Evolutionary conservation across 2,797 vertebrate genomes (phyloP), one percentile per base, ranked within the genome.

Genomic region (Macropodus opercularis): DNA sequence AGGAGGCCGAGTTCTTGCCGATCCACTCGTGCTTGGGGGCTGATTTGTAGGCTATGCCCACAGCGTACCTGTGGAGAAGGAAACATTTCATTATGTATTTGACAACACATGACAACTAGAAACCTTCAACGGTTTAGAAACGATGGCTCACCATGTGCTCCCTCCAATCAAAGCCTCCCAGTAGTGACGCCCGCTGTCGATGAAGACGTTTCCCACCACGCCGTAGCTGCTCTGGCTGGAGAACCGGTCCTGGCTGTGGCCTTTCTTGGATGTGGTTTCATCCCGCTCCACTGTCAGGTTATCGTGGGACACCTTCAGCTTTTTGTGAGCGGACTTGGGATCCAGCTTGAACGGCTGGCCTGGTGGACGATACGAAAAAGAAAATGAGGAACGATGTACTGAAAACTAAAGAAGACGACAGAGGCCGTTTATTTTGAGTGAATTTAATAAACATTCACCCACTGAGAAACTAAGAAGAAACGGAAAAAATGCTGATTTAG

Each of bases 311-410:
- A 99, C 93, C 85, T 98, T 99, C 51, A 99, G 77, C 89, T 99
- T 99, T 84, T 95, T 94, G 64, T 99, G 98, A 48, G 98, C 97
- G 26, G 98, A 95, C 87, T 98, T 98, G 60, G 98, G 95, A 83
- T 99, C 98, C 81, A 99, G 89, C 82, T 98, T 99, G 87, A 99
- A 99, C 0, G 97, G 98, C 23, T 99, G 98, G 86, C 98, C 98
- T 54, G 22, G 1, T 17, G 6, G 44, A 38, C 3, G 19, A 40
- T 17, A 15, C 13, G 8, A 5, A 27, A 18, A 3, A 11, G 12
- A 15, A 3, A 50, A 41, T 52, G 5, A 5, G 19, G 49, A 63
- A 54, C 46, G 26, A 50, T 11, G 14, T 8, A 13, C 2, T 22
- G 17, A 63, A 38, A 53, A 41, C 22, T 19, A 15, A 18, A 31